Percentiles rank a stretch among this genome's conserved stretches.
phyloP scores from a whole-genome alignment of 2,113 vertebrate genomes.

The Eulemur rufifrons region DNA sequence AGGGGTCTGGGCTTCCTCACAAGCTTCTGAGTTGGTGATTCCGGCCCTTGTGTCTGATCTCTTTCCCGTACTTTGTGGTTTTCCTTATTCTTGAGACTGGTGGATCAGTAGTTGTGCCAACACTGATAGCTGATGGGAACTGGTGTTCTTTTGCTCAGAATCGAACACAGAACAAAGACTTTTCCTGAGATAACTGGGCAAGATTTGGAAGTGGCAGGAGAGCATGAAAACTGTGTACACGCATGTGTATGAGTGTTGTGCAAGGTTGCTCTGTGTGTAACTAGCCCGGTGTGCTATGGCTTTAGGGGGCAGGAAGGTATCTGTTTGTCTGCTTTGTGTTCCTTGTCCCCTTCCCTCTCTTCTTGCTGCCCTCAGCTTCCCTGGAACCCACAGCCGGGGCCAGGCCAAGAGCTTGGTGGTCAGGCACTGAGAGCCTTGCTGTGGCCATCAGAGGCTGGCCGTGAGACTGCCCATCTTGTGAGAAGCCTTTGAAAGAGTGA shows the following conservation, averaged over 20 bases:
- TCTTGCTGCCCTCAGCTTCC: neutral
- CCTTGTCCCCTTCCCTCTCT: neutral
- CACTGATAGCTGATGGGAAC: neutral
- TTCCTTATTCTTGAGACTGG: neutral
- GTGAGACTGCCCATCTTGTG: neutral
- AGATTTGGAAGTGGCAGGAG: neutral
- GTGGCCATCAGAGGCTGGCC: neutral
- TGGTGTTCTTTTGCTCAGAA: neutral
- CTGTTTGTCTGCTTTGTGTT: neutral
- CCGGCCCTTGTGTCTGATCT: neutral
- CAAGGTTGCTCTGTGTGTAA: neutral
- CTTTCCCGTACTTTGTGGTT: neutral
- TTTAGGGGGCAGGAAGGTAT: neutral
- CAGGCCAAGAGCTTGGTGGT: fast-evolving
- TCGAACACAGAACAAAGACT: neutral
- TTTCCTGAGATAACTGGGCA: neutral
- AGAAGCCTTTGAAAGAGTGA: conserved; percentile 1
- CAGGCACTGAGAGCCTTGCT: neutral
- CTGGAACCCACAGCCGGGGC: neutral
- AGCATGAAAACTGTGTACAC: neutral
- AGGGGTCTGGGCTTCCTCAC: neutral
- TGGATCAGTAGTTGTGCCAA: neutral
- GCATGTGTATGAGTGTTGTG: neutral
- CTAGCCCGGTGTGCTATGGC: neutral
- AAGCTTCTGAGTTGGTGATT: neutral